Evolutionary conservation across 1,140 invertebrate genomes (phyloP).

Genomic region (Venturia canescens): DNA sequence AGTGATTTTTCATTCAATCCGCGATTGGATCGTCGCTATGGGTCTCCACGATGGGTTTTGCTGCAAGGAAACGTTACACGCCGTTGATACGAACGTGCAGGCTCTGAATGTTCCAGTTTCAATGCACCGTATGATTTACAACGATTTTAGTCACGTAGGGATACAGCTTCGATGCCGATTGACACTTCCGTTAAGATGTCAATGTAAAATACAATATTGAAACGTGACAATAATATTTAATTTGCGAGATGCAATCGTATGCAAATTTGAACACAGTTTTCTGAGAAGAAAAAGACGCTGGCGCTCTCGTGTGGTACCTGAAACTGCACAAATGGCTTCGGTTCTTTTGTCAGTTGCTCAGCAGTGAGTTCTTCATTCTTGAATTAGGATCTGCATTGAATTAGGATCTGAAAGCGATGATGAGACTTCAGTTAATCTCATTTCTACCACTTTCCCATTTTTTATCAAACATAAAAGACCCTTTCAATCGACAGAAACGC

Average conservation of each 20-base stretch:
- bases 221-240: not conserved
- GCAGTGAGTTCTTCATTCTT: too few relatives aligned
- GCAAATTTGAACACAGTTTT: not conserved
- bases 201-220: not conserved
- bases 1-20: slow-evolving; percentile 24
- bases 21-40: slow-evolving; percentile 21
- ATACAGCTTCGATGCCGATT: slow-evolving; percentile 11
- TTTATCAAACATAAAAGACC: too few relatives aligned
- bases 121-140: slow-evolving; percentile 33
- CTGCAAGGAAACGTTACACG: not conserved
- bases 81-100: not conserved
- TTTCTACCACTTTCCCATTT: too few relatives aligned
- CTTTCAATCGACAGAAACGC: too few relatives aligned
- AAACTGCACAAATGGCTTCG: too few relatives aligned
- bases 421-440: too few relatives aligned
- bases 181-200: slow-evolving; percentile 28
- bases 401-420: too few relatives aligned
- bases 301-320: too few relatives aligned
- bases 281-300: too few relatives aligned
- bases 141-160: slow-evolving; percentile 23
- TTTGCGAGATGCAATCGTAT: not conserved
- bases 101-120: slow-evolving; percentile 19
- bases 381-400: too few relatives aligned
- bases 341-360: too few relatives aligned
- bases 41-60: not conserved